Base-by-base conservation (phyloP, 2,797 vertebrate genomes). In the Falco naumanni region DNA sequence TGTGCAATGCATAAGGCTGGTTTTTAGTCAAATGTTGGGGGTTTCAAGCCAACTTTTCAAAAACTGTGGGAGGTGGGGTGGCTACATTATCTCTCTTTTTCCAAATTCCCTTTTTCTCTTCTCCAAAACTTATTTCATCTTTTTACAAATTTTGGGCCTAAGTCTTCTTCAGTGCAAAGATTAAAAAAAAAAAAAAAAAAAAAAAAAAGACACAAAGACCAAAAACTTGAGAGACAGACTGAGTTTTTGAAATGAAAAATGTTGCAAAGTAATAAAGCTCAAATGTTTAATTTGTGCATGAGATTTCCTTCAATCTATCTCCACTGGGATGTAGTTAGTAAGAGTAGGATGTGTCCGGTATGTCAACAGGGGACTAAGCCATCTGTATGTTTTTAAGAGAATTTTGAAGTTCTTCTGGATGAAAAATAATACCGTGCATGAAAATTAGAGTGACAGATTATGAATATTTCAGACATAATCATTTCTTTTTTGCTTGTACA, bases 381-480 rank as follows among this genome's bases (percentile, higher is more conserved):
- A 90, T 63, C 69, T 89, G 16, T 59, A 53, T 29, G 25, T 76
- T 91, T 91, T 81, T 34, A 72, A 86, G 43, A 88, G 16, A 72
- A 59, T 51, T 81, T 86, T 65, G 2, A 41, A 84, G 78, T 83
- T 78, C 43, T 93, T 87, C 54, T 66, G 47, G 34, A 76, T 91
- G 31, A 91, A 93, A 81, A 48, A 72, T 15, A 90, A 65, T 19
- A 76, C 12, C n/a, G 20, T 47, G 63, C 43, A 87, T 87, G 74
- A 89, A 95, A 96, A 88, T 79, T 22, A 66, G 60, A 90, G 17
- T 65, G 76, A 82, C 9, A 76, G 19, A 60, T 89, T 63, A 93
- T 65, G 11, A 88, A n/a, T 79, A 84, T 80, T 91, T 86, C 48
- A 79, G 78, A 79, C 4, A 51, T n/a, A 85, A 34, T 57, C 5